phyloP scores from a whole-genome alignment of 2,113 vertebrate genomes.

The Nipponia nippon region DNA sequence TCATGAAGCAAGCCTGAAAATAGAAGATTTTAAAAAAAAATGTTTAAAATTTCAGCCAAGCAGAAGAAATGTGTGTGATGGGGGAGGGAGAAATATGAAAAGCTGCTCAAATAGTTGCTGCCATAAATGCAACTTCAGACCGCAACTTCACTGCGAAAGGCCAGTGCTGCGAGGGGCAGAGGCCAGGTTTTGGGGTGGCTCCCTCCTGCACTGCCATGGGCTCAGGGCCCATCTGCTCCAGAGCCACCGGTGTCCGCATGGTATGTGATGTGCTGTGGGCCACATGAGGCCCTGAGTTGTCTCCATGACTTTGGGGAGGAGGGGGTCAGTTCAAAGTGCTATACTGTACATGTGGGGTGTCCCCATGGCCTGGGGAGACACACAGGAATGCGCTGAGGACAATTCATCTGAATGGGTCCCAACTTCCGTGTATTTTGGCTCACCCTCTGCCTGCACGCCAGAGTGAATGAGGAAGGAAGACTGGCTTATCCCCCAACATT shows the following conservation, averaged over 20 bases:
- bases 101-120: neutral
- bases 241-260: fast-evolving
- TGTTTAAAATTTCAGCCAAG: neutral
- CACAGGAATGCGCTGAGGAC: neutral
- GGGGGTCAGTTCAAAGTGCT: neutral
- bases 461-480: neutral
- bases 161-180: neutral
- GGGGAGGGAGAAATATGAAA: neutral
- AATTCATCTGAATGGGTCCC: neutral
- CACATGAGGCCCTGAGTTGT: neutral
- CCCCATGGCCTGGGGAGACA: neutral
- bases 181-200: neutral
- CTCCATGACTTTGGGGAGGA: neutral
- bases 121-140: neutral
- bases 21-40: neutral
- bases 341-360: neutral
- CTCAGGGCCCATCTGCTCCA: neutral
- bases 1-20: neutral
- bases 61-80: neutral
- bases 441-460: neutral
- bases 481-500: neutral
- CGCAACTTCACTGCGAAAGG: fast-evolving
- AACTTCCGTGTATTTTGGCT: neutral
- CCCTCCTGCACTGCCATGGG: fast-evolving
- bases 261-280: too few species aligned